Evolutionary conservation across 2,888 invertebrate genomes (phyloP).

Genomic region (Perithous albicinctus): DNA sequence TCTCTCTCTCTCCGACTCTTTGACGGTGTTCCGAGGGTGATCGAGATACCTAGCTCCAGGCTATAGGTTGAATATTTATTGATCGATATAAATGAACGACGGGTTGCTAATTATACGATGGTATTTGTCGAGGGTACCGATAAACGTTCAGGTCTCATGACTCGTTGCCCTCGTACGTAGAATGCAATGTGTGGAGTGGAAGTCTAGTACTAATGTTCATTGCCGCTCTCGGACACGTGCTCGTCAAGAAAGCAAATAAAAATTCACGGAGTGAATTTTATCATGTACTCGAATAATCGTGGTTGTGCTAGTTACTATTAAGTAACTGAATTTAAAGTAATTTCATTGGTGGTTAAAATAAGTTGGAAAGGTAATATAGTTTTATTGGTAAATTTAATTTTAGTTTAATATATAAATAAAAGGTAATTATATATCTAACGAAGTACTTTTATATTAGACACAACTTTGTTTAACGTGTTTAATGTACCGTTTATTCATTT

Average conservation of each 20-base stretch:
- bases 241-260: neutral
- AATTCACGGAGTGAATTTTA: neutral
- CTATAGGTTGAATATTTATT: slow-evolving; percentile 47
- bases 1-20: neutral
- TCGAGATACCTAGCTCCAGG: slow-evolving; percentile 8
- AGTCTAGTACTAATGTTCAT: slow-evolving; percentile 31
- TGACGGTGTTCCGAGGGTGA: neutral
- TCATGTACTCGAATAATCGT: too few relatives aligned
- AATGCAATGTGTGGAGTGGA: slow-evolving; percentile 8
- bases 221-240: slow-evolving; percentile 46
- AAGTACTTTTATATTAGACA: too few relatives aligned
- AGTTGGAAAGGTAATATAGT: too few relatives aligned
- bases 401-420: too few relatives aligned
- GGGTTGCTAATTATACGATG: slow-evolving; percentile 52
- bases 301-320: too few relatives aligned
- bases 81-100: slow-evolving; percentile 52
- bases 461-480: too few relatives aligned
- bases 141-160: slow-evolving; percentile 5
- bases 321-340: too few relatives aligned
- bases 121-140: slow-evolving; percentile 32
- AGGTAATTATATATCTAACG: too few relatives aligned
- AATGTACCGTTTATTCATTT: too few relatives aligned
- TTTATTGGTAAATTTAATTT: too few relatives aligned
- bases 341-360: too few relatives aligned
- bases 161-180: slow-evolving; percentile 19